phyloP scores from a whole-genome alignment of 1,140 invertebrate species.

The Drosophila truncata region DNA sequence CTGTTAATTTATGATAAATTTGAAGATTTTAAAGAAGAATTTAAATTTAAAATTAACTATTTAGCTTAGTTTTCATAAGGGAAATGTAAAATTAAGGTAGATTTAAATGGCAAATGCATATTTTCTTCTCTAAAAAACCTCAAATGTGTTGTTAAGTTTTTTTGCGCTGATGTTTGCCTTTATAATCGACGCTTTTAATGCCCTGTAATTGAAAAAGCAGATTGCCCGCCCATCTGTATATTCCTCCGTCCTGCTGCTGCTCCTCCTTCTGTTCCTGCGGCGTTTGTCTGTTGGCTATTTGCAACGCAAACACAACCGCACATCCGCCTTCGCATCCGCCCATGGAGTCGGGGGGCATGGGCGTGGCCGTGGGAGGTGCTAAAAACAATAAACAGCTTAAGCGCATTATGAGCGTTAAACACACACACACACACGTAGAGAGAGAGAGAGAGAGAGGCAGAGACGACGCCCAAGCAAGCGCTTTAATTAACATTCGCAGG shows the following conservation, averaged over 20 bases:
- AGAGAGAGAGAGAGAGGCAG: too few relatives aligned
- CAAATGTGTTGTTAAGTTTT: neutral
- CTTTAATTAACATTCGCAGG: constrained; percentile 53
- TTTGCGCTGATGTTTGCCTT: constrained; percentile 15
- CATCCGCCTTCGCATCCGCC: constrained; percentile 3
- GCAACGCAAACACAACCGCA: constrained; percentile 46
- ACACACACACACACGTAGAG: constrained; percentile 12
- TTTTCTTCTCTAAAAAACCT: neutral
- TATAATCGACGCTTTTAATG: constrained; percentile 55
- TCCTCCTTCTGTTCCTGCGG: constrained; percentile 13
- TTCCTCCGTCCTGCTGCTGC: too few relatives aligned
- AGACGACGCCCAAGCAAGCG: constrained; percentile 9
- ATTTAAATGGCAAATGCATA: too few relatives aligned
- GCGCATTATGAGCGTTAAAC: constrained; percentile 57
- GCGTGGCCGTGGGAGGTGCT: constrained; percentile 28
- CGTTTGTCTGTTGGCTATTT: constrained; percentile 57
- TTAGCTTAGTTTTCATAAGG: neutral
- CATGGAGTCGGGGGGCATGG: neutral
- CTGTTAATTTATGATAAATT: neutral
- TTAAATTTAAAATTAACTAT: neutral
- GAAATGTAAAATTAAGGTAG: neutral
- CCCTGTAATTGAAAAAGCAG: constrained; percentile 38
- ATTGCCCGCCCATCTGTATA: neutral
- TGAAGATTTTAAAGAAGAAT: neutral
- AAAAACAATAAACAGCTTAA: constrained; percentile 77